Percentiles rank a stretch among this genome's conserved stretches.
Evolutionary conservation across 2,113 vertebrate genomes (phyloP).

Genomic region (Boulengeromyrus knoepffleri): DNA sequence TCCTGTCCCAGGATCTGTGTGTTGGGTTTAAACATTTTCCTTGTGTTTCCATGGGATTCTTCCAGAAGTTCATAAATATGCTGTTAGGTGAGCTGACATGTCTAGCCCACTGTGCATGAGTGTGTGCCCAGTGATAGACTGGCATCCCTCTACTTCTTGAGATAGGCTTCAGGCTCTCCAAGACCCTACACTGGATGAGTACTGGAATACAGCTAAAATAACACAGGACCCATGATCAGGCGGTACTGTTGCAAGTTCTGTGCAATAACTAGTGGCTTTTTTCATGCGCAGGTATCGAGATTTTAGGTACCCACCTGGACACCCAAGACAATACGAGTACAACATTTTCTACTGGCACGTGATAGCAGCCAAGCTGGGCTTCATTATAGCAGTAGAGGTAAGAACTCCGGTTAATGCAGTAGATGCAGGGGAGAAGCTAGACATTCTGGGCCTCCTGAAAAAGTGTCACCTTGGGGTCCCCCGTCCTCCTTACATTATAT

Average conservation of each 20-base stretch:
- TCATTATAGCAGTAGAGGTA: slow-evolving; percentile 88
- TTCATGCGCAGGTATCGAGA: slow-evolving; percentile 73
- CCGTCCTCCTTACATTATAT: not conserved
- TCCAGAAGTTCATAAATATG: not conserved
- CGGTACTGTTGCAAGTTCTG: not conserved
- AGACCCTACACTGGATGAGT: not conserved
- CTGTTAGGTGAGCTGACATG: not conserved
- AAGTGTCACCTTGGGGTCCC: not conserved
- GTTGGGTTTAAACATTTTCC: not conserved
- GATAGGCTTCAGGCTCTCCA: not conserved
- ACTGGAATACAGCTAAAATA: not conserved
- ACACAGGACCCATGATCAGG: not conserved
- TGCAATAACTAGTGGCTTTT: not conserved
- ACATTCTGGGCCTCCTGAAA: not conserved
- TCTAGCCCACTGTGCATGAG: not conserved
- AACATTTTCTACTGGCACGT: slow-evolving; percentile 89
- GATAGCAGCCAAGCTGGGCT: slow-evolving; percentile 84
- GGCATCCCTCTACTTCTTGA: not conserved
- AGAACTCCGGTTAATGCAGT: slow-evolving; percentile 4
- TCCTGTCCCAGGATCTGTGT: not conserved
- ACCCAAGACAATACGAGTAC: slow-evolving; percentile 71
- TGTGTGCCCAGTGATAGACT: not conserved
- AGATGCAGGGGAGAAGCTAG: not conserved
- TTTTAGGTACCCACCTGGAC: slow-evolving; percentile 78
- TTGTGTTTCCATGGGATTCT: not conserved